A percentile compares a stretch with the other conserved stretches of the same genome.
phyloP scores from a whole-genome alignment of 2,888 invertebrate species.

The Stomorhina lunata region DNA sequence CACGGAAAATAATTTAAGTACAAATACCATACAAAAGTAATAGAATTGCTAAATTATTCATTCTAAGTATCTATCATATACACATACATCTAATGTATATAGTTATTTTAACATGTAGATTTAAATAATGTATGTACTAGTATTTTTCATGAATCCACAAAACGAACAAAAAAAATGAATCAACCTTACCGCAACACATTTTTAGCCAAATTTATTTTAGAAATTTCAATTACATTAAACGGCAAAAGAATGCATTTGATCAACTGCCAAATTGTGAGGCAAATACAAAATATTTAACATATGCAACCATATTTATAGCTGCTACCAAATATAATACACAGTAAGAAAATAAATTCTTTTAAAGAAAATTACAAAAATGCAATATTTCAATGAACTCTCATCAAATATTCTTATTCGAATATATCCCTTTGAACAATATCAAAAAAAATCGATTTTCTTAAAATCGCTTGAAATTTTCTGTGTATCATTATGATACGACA shows the following conservation, averaged over 20 bases:
- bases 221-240: constrained; percentile 58
- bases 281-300: constrained; percentile 18
- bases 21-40: too few species aligned
- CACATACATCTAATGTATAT: background rate
- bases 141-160: background rate
- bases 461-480: too few species aligned
- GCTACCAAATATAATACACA: constrained; percentile 27
- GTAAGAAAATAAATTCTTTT: background rate
- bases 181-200: constrained; percentile 26
- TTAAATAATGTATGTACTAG: background rate
- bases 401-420: too few species aligned
- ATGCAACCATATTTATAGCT: constrained; percentile 37
- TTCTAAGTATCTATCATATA: background rate
- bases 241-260: constrained; percentile 49
- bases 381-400: background rate
- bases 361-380: background rate
- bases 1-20: too few species aligned
- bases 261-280: constrained; percentile 52
- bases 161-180: background rate
- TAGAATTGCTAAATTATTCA: background rate
- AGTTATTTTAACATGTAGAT: background rate
- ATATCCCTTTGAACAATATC: too few species aligned
- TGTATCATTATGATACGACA: background rate
- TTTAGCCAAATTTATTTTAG: constrained; percentile 49
- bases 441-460: too few species aligned